Conservation (phyloP, 2,888 invertebrate species). For the Hirtodrosophila cameraria region DNA sequence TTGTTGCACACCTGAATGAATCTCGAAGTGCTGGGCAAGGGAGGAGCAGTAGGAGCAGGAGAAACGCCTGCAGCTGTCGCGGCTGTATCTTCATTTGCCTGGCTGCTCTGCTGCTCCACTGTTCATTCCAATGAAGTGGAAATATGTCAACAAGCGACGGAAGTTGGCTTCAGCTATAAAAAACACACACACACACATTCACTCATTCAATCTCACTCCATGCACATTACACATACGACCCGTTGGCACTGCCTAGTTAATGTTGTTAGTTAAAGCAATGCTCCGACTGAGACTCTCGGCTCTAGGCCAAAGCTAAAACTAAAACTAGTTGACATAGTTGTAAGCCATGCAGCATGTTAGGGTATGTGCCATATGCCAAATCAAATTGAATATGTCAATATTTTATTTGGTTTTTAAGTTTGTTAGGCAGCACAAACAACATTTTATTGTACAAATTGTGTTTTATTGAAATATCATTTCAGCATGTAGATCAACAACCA, state of each 20-base stretch:
- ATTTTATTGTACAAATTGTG: too few species aligned
- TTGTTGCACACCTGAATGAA: slow-evolving; percentile 61
- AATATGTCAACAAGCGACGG: slow-evolving; percentile 78
- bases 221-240: slow-evolving; percentile 59
- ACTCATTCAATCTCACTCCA: slow-evolving; percentile 14
- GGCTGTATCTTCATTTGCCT: slow-evolving; percentile 71
- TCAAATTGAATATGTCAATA: background rate
- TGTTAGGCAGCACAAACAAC: too few species aligned
- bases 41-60: slow-evolving; percentile 30
- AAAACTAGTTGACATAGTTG: slow-evolving; percentile 76
- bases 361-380: slow-evolving; percentile 32
- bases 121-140: slow-evolving; percentile 76
- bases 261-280: slow-evolving; percentile 55
- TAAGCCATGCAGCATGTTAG: slow-evolving; percentile 2
- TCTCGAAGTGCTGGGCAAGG: too few species aligned
- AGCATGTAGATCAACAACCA: too few species aligned
- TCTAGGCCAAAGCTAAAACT: slow-evolving; percentile 63
- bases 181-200: slow-evolving; percentile 28
- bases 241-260: slow-evolving; percentile 69
- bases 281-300: slow-evolving; percentile 51
- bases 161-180: slow-evolving; percentile 67
- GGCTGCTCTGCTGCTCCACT: slow-evolving; percentile 46
- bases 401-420: too few species aligned
- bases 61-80: slow-evolving; percentile 49
- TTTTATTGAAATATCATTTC: too few species aligned